Percentiles rank a stretch among this genome's conserved stretches.
phyloP scores from a whole-genome alignment of 2,113 vertebrate species.

The Salminus brasiliensis region DNA sequence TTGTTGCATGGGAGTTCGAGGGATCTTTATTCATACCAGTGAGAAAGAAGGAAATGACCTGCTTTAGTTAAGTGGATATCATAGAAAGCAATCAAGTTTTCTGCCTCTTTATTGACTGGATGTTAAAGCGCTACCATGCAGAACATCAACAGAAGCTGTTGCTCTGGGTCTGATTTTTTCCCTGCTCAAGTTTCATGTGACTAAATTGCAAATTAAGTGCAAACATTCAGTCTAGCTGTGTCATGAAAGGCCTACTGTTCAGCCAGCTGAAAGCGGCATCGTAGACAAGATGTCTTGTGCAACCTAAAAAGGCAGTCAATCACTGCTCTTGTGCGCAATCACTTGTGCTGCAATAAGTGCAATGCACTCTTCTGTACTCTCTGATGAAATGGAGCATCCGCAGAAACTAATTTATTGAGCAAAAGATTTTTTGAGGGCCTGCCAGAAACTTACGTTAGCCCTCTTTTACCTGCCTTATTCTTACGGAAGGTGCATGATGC shows the following conservation, averaged over 20 bases:
- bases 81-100: constrained; percentile 28
- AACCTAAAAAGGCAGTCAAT: constrained; percentile 13
- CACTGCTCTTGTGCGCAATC: neutral
- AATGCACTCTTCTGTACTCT: neutral
- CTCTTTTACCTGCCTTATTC: neutral
- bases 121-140: constrained; percentile 3
- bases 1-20: neutral
- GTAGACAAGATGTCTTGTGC: constrained; percentile 17
- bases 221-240: constrained; percentile 27
- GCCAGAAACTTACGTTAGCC: neutral
- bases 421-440: constrained; percentile 42
- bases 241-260: constrained; percentile 49
- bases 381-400: constrained; percentile 2
- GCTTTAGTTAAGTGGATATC: constrained; percentile 20
- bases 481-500: neutral
- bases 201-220: constrained; percentile 49
- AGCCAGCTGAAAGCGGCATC: constrained; percentile 31
- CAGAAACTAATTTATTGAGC: constrained; percentile 16
- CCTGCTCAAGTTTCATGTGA: constrained; percentile 36
- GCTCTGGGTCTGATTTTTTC: constrained; percentile 18
- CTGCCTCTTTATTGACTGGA: constrained; percentile 13
- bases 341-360: constrained; percentile 10
- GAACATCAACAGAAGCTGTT: constrained; percentile 17
- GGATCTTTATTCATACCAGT: neutral
- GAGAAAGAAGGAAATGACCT: neutral